Evolutionary conservation across 2,888 invertebrate genomes (phyloP), one percentile per base, ranked within the genome.

Genomic region (Nipponacmea schrenckii): DNA sequence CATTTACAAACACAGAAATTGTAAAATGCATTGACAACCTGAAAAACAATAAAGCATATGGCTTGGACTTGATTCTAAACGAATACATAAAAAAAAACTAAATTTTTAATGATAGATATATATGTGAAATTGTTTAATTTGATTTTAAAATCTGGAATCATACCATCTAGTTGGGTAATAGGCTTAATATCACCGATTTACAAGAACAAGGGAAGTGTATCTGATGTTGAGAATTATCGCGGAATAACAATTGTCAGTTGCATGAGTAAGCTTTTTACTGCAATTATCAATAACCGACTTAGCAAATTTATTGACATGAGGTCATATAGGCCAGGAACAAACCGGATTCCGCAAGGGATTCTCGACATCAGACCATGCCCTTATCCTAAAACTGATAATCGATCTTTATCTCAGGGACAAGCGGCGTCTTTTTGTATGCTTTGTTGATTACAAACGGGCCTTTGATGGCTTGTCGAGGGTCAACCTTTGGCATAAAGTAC

Each of bases 71-170:
- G 17, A 46, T 46, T 46, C 46, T 46, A 46, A 46, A 46, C 17
- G 46, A 46, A 46, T 46, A 46, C 17, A 46, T 46, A 12, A n/a
- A 46, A 46, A 46, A 15, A 17, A 15, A 46, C 46, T 12, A 46
- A 1, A 46, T 15, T 50, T 10, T 14, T 15, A 15, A 50, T 50
- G 50, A 50, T 50, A 50, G 14, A 10, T 10, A 17, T 56, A 20
- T 62, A 72, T 64, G 64, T 68, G 14, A 15, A 24, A 26, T 50
- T 71, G 12, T 70, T 70, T 70, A 65, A 70, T 67, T 45, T 64
- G 26, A 63, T 71, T 39, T 26, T 71, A 20, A 63, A 71, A 27
- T 67, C 46, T 14, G 67, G 67, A 62, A 27, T 71, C 20, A 15
- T 67, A 56, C 67, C 71, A 44, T 15, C 27, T n/a, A 15, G n/a